These are phyloP conservation scores for Cnemophilus loriae DNA, from an alignment of 2,113 vertebrate species.

Conservation along the genomic window DNA sequence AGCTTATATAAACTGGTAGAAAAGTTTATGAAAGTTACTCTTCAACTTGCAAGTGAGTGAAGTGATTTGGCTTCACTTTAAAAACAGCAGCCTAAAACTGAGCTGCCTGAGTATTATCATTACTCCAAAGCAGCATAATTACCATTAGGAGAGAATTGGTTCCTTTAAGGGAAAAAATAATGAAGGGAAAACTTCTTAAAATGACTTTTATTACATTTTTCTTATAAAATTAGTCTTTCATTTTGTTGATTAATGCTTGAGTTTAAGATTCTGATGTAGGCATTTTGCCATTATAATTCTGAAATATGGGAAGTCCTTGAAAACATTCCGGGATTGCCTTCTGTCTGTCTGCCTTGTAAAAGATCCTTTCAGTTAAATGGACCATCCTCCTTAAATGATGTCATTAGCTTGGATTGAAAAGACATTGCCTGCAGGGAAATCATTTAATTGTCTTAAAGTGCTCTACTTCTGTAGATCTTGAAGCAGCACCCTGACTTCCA, in stretches of 20 bases:
- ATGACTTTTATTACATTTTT: slow-evolving; percentile 72
- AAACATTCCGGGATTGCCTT: slow-evolving; percentile 79
- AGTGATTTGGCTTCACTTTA: slow-evolving; percentile 56
- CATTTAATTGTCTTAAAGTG: slow-evolving; percentile 83
- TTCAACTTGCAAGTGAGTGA: slow-evolving; percentile 48
- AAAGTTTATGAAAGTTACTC: slow-evolving; percentile 37
- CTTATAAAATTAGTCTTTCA: slow-evolving; percentile 73
- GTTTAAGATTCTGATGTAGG: slow-evolving; percentile 77
- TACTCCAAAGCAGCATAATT: slow-evolving; percentile 62
- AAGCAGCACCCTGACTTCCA: slow-evolving; percentile 71
- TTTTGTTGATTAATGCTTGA: slow-evolving; percentile 77
- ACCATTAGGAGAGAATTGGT: slow-evolving; percentile 67
- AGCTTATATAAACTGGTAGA: slow-evolving; percentile 18
- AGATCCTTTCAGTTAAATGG: slow-evolving; percentile 83
- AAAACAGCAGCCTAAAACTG: slow-evolving; percentile 64
- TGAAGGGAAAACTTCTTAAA: slow-evolving; percentile 68
- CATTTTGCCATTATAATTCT: slow-evolving; percentile 79
- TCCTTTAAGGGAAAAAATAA: slow-evolving; percentile 71
- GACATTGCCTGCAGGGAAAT: slow-evolving; percentile 80
- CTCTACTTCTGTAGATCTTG: slow-evolving; percentile 75
- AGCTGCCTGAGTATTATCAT: slow-evolving; percentile 48
- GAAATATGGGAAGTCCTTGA: slow-evolving; percentile 77
- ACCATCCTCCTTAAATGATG: slow-evolving; percentile 82
- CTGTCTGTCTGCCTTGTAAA: slow-evolving; percentile 80
- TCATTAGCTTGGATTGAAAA: slow-evolving; percentile 83